Conservation (phyloP, 92 coral and sea anemone species). For the Bergia puertoricense region DNA sequence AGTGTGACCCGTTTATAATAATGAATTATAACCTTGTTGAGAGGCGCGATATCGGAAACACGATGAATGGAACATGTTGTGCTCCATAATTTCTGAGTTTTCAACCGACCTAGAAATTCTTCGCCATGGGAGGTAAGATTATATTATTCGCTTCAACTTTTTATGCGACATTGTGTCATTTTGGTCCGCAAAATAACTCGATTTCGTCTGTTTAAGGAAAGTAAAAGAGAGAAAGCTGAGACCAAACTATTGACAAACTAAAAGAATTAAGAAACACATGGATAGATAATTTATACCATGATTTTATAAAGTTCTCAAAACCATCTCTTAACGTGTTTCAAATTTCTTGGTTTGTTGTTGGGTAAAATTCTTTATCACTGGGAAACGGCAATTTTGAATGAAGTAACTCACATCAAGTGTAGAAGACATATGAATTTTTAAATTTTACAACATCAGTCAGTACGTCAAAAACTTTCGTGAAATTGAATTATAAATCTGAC, state of each 20-base stretch:
- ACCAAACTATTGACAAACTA: neutral
- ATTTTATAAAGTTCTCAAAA: neutral
- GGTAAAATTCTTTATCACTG: neutral
- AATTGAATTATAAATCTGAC: conserved; percentile 57
- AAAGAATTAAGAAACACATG: neutral
- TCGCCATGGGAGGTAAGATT: conserved; percentile 58
- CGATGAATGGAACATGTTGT: conserved; percentile 48
- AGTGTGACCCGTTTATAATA: conserved; percentile 43
- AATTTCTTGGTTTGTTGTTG: neutral
- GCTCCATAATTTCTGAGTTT: conserved; percentile 40
- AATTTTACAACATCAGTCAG: conserved; percentile 52
- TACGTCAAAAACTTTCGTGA: conserved; percentile 43
- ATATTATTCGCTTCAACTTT: conserved; percentile 34
- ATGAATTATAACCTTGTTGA: conserved; percentile 33
- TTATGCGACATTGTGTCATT: conserved; percentile 35
- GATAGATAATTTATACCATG: neutral
- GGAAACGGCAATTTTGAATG: conserved; percentile 34
- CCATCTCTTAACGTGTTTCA: conserved; percentile 1
- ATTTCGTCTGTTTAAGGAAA: conserved; percentile 1
- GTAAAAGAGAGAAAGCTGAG: conserved; percentile 11
- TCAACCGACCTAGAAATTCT: conserved; percentile 42
- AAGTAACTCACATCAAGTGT: conserved; percentile 33
- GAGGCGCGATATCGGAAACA: conserved; percentile 45
- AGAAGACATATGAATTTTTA: conserved; percentile 48
- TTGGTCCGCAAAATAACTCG: conserved; percentile 9